Conservation (phyloP, 2,113 vertebrate genomes). For the Mesitornis unicolor region DNA sequence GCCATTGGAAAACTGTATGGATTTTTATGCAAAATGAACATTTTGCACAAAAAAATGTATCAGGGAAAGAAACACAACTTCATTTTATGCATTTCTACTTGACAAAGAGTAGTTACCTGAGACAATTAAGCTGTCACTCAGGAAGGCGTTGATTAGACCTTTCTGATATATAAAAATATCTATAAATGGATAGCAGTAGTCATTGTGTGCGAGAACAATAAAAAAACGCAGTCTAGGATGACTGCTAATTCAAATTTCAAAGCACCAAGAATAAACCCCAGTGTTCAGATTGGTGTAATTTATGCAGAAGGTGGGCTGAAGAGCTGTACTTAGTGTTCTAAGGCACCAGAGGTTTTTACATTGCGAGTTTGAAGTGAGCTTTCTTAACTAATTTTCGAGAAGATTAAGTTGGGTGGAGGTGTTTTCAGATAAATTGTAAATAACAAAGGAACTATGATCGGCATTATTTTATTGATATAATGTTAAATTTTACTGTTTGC, state of each 20-base stretch:
- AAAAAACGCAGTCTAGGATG: constrained; percentile 15
- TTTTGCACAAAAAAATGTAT: neutral
- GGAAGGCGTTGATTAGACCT: constrained; percentile 26
- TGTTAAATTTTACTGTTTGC: neutral
- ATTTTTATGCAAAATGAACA: neutral
- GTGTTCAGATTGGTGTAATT: constrained; percentile 21
- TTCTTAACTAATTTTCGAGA: neutral
- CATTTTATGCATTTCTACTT: constrained; percentile 4
- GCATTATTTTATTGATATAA: neutral
- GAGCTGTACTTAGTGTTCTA: constrained; percentile 34
- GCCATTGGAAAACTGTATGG: neutral
- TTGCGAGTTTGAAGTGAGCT: neutral
- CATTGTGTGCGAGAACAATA: constrained; percentile 32
- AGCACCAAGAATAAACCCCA: constrained; percentile 18
- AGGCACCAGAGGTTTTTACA: neutral
- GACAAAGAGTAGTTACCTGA: neutral
- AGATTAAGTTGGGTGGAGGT: neutral
- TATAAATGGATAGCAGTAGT: constrained; percentile 22
- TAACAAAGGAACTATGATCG: neutral
- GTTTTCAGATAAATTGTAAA: neutral
- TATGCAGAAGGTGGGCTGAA: constrained; percentile 43
- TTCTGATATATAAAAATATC: neutral
- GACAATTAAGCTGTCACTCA: constrained; percentile 10
- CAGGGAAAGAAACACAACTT: neutral
- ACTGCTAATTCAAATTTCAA: constrained; percentile 47